Percentiles rank a stretch among this genome's conserved stretches.
phyloP scores from a whole-genome alignment of 2,113 vertebrate species.

The Semnopithecus entellus region DNA sequence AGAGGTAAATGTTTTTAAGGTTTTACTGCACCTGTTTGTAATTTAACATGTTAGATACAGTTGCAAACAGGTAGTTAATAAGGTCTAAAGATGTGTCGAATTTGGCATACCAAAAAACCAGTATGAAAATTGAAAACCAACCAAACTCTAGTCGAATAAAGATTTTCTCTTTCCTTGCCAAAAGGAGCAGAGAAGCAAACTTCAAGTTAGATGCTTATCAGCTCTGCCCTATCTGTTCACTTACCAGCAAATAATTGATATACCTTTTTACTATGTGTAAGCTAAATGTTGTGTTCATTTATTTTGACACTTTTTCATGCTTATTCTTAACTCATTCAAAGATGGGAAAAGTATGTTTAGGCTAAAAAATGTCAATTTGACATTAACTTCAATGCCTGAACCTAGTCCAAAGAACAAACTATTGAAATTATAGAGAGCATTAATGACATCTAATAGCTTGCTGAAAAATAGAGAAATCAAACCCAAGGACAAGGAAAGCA shows the following conservation, averaged over 20 bases:
- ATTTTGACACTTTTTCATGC: conserved; percentile 33
- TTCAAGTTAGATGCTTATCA: neutral
- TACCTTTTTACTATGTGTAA: neutral
- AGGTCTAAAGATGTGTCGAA: neutral
- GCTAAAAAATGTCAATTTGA: conserved; percentile 2
- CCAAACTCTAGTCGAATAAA: neutral
- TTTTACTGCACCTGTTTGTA: neutral
- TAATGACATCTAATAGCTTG: neutral
- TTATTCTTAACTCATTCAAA: conserved; percentile 22
- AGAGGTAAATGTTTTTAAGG: neutral
- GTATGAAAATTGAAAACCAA: neutral
- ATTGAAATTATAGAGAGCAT: neutral
- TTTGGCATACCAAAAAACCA: neutral
- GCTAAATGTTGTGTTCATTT: neutral
- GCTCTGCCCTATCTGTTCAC: neutral
- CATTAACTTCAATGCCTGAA: conserved; percentile 27
- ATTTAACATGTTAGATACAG: neutral
- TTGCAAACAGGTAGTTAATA: neutral
- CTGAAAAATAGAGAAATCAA: neutral
- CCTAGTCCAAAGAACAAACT: conserved; percentile 18
- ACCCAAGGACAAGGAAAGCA: conserved; percentile 10
- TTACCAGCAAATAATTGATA: neutral
- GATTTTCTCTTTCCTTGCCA: neutral
- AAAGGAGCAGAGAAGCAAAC: neutral
- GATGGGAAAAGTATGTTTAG: neutral